phyloP scores from a whole-genome alignment of 2,797 vertebrate species.

The Ciconia nigra region DNA sequence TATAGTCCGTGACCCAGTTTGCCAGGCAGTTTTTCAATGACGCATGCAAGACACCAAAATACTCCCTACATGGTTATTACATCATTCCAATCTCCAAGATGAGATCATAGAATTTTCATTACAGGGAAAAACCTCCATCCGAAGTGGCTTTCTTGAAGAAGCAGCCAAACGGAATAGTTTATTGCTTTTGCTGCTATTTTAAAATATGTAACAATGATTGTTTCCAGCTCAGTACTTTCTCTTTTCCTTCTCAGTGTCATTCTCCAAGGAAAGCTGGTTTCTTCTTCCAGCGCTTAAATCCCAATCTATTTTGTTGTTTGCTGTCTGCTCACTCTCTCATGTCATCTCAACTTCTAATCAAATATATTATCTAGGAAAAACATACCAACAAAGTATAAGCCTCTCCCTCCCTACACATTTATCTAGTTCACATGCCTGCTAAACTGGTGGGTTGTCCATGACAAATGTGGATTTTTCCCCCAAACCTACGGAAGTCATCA shows the following conservation, averaged over 20 bases:
- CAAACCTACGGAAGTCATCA: not conserved
- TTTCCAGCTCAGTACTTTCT: not conserved
- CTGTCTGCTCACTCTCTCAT: not conserved
- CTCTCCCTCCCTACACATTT: not conserved
- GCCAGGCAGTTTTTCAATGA: not conserved
- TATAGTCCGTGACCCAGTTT: not conserved
- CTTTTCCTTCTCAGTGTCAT: not conserved
- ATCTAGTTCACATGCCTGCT: not conserved
- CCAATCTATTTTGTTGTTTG: not conserved
- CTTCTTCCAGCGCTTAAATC: not conserved
- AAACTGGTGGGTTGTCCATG: not conserved
- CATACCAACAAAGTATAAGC: not conserved
- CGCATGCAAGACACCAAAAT: not conserved
- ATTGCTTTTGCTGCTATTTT: not conserved
- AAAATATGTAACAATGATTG: not conserved
- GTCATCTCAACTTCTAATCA: not conserved
- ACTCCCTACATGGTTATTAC: not conserved
- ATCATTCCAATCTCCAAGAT: not conserved
- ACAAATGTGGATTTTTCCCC: rapidly evolving
- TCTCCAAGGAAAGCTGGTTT: not conserved
- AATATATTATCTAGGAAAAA: not conserved
- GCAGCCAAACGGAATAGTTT: slow-evolving; percentile 7
- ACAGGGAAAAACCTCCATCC: not conserved
- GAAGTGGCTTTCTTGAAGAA: not conserved
- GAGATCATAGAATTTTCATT: not conserved